phyloP scores from a whole-genome alignment of 2,113 vertebrate species.

The Eudyptes chrysolophus region DNA sequence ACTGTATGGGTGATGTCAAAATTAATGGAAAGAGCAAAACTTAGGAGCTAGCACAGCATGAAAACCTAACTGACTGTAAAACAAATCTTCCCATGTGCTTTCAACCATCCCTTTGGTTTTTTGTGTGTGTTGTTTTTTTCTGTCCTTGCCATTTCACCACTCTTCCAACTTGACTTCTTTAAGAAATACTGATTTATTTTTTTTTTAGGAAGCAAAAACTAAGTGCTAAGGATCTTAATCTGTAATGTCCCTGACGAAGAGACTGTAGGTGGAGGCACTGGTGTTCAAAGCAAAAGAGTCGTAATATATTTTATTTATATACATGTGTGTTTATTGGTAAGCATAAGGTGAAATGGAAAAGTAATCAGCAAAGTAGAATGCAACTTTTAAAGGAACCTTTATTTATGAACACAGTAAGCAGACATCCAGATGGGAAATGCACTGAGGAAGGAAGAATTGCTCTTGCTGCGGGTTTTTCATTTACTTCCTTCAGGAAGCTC shows the following conservation, averaged over 20 bases:
- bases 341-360: background rate
- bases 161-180: background rate
- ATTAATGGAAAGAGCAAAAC: background rate
- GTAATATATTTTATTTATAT: background rate
- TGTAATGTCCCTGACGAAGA: background rate
- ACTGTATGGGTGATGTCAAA: background rate
- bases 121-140: background rate
- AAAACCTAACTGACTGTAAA: background rate
- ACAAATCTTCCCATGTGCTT: background rate
- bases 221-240: background rate
- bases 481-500: background rate
- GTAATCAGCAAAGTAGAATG: background rate
- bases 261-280: background rate
- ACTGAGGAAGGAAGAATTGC: background rate
- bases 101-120: background rate
- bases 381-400: background rate
- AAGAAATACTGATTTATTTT: background rate
- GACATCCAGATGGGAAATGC: background rate
- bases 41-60: background rate
- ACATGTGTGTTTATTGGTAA: background rate
- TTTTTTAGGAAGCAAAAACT: background rate
- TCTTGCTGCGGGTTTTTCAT: background rate
- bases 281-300: background rate
- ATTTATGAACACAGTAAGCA: background rate
- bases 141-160: background rate